Base-by-base conservation (phyloP, 2,888 invertebrate species). In the Nomada ferruginata region DNA sequence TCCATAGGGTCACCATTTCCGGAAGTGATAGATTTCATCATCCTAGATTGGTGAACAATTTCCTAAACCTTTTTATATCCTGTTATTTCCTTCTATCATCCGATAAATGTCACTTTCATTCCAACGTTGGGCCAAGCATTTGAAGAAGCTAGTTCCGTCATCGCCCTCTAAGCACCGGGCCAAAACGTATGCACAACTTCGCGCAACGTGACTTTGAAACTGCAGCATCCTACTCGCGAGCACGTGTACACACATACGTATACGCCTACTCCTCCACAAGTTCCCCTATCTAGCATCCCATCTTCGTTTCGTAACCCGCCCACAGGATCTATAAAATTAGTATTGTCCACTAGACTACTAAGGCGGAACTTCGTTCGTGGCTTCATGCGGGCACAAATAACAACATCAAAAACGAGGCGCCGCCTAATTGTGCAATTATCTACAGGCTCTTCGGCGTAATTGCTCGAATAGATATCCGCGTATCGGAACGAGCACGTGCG, bases 401-500 rank as follows among this genome's bases (percentile, higher is more conserved):
- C 26, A 26, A 42, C 64, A 47, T 26, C 29, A 55, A 47, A 29
- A 55, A 72, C 52, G 26, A 26, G 44, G 29, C 55, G 26, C n/a
- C 29, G 15, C 15, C 63, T 64, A 72, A 64, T 72, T 55, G 36
- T 26, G 72, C 26, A 57, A 73, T 73, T 73, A 64, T 42, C n/a
- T 53, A 18, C 26, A 26, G 23, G 23, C 53, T 26, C n/a, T 53
- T 13, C 55, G 26, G 57, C 20, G 72, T 64, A 73, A 73, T 73
- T 64, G 44, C 63, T 44, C 42, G 72, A 44, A 63, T 20, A 18
- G 20, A 44, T 50, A 13, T 47, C 57, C 26, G 15, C n/a, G 55
- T 47, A 63, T 76, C 47, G 61, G 13, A 29, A 29, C 44, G n/a
- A 29, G 29, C 68, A 23, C 52, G 23, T 42, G 10, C 50, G 15